Conservation (phyloP, 1,140 invertebrate genomes). For the Protaetia brevitarsis region DNA sequence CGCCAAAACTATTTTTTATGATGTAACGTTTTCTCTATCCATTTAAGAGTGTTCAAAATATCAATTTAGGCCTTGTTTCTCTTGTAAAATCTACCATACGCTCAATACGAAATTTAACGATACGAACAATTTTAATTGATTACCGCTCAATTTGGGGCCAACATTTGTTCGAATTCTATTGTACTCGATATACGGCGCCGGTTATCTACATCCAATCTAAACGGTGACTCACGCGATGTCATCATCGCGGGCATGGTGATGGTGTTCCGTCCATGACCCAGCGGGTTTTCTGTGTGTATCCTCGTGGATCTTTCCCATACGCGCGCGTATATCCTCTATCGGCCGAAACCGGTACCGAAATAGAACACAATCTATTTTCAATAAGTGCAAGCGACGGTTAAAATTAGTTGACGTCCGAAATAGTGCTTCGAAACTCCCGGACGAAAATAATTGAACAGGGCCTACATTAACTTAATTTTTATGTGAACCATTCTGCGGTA, state of each 20-base stretch:
- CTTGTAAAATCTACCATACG: no score
- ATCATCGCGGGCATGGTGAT: not conserved
- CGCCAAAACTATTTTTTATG: no score
- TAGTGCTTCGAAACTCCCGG: constrained; percentile 3
- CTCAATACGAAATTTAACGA: no score
- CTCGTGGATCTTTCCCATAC: not conserved
- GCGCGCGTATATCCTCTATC: not conserved
- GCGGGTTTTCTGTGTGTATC: not conserved
- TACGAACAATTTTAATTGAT: no score
- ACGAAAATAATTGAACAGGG: not conserved
- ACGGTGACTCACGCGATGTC: not conserved
- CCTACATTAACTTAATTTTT: constrained; percentile 4
- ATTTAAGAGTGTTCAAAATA: no score
- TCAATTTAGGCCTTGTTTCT: no score
- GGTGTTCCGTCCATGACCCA: constrained; percentile 11
- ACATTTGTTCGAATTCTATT: no score
- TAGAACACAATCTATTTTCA: constrained; percentile 13
- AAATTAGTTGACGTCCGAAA: not conserved
- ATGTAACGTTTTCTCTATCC: no score
- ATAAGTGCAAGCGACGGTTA: constrained; percentile 4
- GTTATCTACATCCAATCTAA: no score
- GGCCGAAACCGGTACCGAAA: not conserved
- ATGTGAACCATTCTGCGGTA: not conserved
- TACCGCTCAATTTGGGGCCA: no score
- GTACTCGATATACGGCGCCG: no score